Percentiles rank a stretch among this genome's conserved stretches.
Conservation (phyloP, 2,888 invertebrate species). For the Idaea straminata region DNA sequence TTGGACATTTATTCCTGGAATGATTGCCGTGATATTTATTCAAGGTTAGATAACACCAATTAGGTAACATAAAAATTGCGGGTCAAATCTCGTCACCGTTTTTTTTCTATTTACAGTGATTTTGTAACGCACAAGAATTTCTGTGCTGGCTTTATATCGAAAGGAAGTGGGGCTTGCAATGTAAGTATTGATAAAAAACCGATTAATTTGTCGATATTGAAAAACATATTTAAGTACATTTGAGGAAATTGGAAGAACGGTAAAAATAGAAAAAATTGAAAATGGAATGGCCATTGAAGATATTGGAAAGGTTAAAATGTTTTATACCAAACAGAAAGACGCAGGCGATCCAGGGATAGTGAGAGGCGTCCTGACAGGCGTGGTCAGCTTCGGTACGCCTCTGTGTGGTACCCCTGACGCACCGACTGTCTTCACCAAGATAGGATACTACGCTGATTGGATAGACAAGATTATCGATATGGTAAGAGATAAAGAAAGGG, state of each 20-base stretch:
- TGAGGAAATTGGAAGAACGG: too few relatives aligned
- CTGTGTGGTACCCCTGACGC: conserved; percentile 57
- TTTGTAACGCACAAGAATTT: conserved; percentile 55
- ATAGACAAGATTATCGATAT: conserved; percentile 55
- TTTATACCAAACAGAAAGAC: conserved; percentile 45
- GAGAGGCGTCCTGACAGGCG: conserved; percentile 46
- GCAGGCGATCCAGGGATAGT: conserved; percentile 63
- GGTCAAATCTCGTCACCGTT: background rate
- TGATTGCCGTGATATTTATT: conserved; percentile 57
- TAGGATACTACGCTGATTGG: conserved; percentile 61
- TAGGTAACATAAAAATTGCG: background rate
- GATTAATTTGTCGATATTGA: background rate
- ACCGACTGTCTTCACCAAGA: conserved; percentile 67
- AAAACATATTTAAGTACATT: too few relatives aligned
- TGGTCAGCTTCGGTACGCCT: conserved; percentile 63
- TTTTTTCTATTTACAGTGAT: conserved; percentile 42
- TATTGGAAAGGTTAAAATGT: background rate
- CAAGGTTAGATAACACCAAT: conserved; percentile 37
- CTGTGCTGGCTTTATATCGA: conserved; percentile 62
- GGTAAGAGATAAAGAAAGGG: conserved; percentile 32
- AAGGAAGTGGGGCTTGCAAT: conserved; percentile 64
- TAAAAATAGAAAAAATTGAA: too few relatives aligned
- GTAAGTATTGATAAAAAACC: conserved; percentile 37
- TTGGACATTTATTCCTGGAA: conserved; percentile 49
- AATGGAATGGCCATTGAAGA: too few relatives aligned